Conservation (phyloP, 2,113 vertebrate species). For the Sphyrna mokarran region DNA sequence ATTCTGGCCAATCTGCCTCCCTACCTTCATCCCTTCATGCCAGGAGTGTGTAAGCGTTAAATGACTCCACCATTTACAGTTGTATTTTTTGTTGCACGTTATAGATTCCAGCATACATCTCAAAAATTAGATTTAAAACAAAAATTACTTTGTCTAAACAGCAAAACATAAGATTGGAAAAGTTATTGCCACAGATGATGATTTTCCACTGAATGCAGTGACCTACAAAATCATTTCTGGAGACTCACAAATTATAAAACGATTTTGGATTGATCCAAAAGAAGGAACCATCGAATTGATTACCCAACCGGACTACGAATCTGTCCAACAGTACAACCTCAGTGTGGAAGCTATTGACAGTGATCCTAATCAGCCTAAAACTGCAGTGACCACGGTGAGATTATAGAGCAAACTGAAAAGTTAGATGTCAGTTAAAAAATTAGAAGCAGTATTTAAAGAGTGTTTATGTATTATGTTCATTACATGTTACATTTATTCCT, state of each 20-base stretch:
- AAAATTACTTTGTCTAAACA: constrained; percentile 18
- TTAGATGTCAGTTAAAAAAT: background rate
- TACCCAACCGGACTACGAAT: constrained; percentile 45
- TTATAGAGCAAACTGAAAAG: background rate
- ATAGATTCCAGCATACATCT: background rate
- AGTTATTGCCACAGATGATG: constrained; percentile 43
- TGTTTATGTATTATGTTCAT: background rate
- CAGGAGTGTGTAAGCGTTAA: background rate
- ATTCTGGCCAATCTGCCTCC: background rate
- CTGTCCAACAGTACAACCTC: constrained; percentile 40
- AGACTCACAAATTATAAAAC: constrained; percentile 39
- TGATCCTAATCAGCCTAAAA: constrained; percentile 36
- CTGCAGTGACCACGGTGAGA: constrained; percentile 36
- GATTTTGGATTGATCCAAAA: constrained; percentile 45
- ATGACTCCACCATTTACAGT: background rate
- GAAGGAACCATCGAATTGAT: constrained; percentile 44
- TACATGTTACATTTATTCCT: background rate
- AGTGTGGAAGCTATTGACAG: constrained; percentile 44
- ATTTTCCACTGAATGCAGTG: constrained; percentile 44
- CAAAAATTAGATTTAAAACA: background rate
- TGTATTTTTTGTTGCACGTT: background rate
- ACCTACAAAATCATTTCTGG: constrained; percentile 43
- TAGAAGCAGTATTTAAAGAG: background rate
- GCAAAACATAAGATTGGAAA: constrained; percentile 45
- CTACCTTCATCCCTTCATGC: background rate